Base-by-base conservation (phyloP, 2,888 invertebrate species). In the Exephanes ischioxanthus region DNA sequence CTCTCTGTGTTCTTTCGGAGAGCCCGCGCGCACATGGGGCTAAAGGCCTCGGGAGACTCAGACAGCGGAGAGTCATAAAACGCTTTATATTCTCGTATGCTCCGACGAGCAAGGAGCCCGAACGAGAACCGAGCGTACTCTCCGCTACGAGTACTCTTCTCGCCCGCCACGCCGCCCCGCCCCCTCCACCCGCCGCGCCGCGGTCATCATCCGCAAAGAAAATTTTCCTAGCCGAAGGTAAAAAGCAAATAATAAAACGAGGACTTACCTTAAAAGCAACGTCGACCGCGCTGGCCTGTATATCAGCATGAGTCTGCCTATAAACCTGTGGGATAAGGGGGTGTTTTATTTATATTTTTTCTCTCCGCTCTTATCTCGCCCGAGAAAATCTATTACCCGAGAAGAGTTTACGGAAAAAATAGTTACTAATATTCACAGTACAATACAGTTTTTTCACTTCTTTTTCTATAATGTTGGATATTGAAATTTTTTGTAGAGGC, bases 61-160 rank as follows among this genome's bases (percentile, higher is more conserved):
- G 86, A 87, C 88, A 84, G 73, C 63, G 78, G 80, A 85, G 86
- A 86, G 87, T 88, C 88, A 81, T 88, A 87, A 88, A 88, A 88
- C 87, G 87, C 86, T 88, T 88, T 88, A 88, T 88, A 88, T 87
- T 87, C 87, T 83, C 79, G 84, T 84, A 78, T 87, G 83, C 85
- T 81, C 84, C 78, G 84, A 86, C 53, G 77, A 55, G 66, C 55
- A 41, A 53, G 51, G 37, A 61, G 51, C 58, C 72, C 76, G 77
- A 82, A 67, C 81, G 81, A 78, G 72, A 19, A 80, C 75, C 76
- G 63, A 73, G 78, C 80, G 77, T 78, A 73, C 67, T 61, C 68
- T 68, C 78, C 55, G 83, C 58, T 58, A 66, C 75, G 14, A 41
- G 22, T 33, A 37, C 75, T 33, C 53, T 70, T 77, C 63, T 48